Percentiles rank a stretch among this genome's conserved stretches.
phyloP scores from a whole-genome alignment of 2,797 vertebrate genomes.

The Anabas testudineus region DNA sequence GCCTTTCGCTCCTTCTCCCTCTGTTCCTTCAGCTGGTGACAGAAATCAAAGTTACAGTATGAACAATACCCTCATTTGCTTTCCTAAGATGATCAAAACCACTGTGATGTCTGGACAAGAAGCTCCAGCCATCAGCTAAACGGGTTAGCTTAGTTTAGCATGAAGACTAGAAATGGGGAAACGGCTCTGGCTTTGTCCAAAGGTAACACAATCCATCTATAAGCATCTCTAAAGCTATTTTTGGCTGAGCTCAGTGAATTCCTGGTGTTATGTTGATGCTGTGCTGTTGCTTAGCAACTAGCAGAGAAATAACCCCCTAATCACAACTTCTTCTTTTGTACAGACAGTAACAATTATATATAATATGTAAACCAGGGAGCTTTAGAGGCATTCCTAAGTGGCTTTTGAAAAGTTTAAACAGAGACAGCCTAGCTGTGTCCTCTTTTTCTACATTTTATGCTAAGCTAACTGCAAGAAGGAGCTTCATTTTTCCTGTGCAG shows the following conservation, averaged over 20 bases:
- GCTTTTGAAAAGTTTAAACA: not conserved
- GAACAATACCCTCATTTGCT: not conserved
- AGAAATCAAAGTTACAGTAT: not conserved
- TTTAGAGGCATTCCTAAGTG: not conserved
- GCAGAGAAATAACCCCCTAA: too few relatives aligned
- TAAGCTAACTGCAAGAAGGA: too few relatives aligned
- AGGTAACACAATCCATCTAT: not conserved
- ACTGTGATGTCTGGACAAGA: not conserved
- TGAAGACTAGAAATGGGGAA: not conserved
- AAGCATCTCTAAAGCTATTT: not conserved
- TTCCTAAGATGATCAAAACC: not conserved
- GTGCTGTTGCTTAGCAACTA: too few relatives aligned
- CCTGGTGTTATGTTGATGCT: too few relatives aligned
- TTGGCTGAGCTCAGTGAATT: not conserved
- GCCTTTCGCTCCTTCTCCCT: constrained; percentile 94
- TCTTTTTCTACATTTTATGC: not conserved
- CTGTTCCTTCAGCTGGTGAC: constrained; percentile 93
- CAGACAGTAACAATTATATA: too few relatives aligned
- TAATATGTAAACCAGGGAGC: not conserved
- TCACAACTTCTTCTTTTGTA: too few relatives aligned
- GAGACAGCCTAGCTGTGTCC: not conserved
- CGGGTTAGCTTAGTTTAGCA: not conserved
- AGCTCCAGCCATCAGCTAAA: not conserved
- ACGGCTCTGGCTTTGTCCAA: not conserved
- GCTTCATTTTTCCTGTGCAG: too few relatives aligned